Base-by-base conservation (phyloP, 2,888 invertebrate species). In the Phragmatobia fuliginosa region DNA sequence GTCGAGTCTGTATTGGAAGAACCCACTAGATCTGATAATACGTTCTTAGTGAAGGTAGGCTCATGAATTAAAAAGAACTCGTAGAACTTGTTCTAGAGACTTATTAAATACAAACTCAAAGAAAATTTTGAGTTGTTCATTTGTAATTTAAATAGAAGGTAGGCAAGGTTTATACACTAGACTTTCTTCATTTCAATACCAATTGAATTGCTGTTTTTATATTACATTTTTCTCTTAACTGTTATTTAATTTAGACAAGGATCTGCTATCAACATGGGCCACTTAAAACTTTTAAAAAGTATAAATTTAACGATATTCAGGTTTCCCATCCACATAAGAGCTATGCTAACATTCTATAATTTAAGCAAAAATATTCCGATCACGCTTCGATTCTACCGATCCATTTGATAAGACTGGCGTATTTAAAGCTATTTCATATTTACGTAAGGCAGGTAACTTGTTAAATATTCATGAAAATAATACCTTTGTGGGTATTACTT, bases 391-490 rank as follows among this genome's bases (percentile, higher is more conserved):
- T 89, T 85, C 81, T 90, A 90, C 91, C 87, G 90, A 86, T 84
- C 82, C 85, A 79, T 76, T 74, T 73, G 92, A 93, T 93, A 92
- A 91, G 86, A 74, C 76, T 72, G 66, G 83, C 77, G 83, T 85
- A 86, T 88, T 87, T 85, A 86, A 87, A 87, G 79, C 83, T 86
- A 85, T 89, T 90, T 80, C 85, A 88, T 91, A 91, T 92, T 91
- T 92, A 91, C 91, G 90, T 91, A 92, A 91, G 85, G 87, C 85
- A 76, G 85, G 87, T 90, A 86, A 86, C 82, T 86, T 80, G 78
- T 87, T 90, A 88, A 87, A 91, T 91, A 91, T 92, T 89, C 90
- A 89, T 88, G 85, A 84, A 86, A 81, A 78, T 81, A 83, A 77
- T 80, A 69, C 71, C 65, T 71, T 32, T 75, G 71, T 67, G 65